Evolutionary conservation across 2,888 invertebrate genomes (phyloP).

Genomic region (Mythimna ferrago): DNA sequence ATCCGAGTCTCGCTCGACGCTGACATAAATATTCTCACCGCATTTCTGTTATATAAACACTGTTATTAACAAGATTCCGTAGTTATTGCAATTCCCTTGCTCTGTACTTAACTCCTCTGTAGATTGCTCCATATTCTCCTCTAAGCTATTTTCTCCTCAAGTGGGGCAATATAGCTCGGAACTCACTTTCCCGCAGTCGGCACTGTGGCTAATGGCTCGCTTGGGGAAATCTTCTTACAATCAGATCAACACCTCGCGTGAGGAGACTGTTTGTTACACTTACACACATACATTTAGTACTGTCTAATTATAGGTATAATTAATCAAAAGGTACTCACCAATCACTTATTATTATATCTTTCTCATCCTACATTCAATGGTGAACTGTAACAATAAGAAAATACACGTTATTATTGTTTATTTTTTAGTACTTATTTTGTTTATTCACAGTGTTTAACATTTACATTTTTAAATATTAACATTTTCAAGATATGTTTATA

Average conservation of each 20-base stretch:
- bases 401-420: constrained; percentile 15
- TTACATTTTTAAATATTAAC: too few relatives aligned
- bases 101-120: constrained; percentile 12
- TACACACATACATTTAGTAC: not conserved
- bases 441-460: too few relatives aligned
- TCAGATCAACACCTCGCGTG: constrained; percentile 6
- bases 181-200: constrained; percentile 47
- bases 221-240: constrained; percentile 22
- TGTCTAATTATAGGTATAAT: not conserved
- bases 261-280: too few relatives aligned
- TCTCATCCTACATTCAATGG: constrained; percentile 71
- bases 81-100: not conserved
- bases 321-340: constrained; percentile 68
- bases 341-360: constrained; percentile 67
- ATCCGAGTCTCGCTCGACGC: not conserved
- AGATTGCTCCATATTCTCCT: constrained; percentile 33
- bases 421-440: not conserved
- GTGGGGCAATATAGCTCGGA: constrained; percentile 24
- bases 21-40: constrained; percentile 10
- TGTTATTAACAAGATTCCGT: constrained; percentile 3
- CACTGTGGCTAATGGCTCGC: constrained; percentile 24
- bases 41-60: constrained; percentile 8
- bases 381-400: constrained; percentile 76
- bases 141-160: constrained; percentile 40
- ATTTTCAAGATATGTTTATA: too few relatives aligned